Evolutionary conservation across 2,888 invertebrate genomes (phyloP).

Genomic region (Fragum sueziense): DNA sequence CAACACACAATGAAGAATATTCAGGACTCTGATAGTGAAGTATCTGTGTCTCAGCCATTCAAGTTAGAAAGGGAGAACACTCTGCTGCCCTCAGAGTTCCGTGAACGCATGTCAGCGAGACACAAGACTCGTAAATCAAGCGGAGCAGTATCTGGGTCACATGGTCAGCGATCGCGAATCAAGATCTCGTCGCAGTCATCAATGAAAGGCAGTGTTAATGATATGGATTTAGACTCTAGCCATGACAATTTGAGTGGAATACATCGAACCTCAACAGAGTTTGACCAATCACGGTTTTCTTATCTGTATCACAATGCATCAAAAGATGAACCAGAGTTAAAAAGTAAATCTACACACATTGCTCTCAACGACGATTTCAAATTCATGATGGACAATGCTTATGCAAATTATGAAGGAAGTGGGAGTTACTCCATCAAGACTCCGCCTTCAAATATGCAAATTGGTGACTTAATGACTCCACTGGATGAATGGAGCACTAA

Average conservation of each 20-base stretch:
- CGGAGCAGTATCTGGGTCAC: constrained; percentile 1
- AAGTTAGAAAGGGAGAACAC: constrained; percentile 57
- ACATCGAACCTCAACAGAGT: background rate
- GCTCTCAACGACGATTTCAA: constrained; percentile 46
- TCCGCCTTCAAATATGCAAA: constrained; percentile 56
- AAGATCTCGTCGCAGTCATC: background rate
- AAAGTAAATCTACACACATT: constrained; percentile 44
- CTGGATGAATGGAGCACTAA: constrained; percentile 58
- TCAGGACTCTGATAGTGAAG: constrained; percentile 31
- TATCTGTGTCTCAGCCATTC: constrained; percentile 42
- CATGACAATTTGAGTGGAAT: background rate
- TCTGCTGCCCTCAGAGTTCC: constrained; percentile 58
- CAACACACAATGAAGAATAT: constrained; percentile 44
- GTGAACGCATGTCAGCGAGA: constrained; percentile 51
- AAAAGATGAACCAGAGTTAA: constrained; percentile 25
- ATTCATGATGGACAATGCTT: constrained; percentile 53
- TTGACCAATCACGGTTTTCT: background rate
- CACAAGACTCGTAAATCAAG: constrained; percentile 43
- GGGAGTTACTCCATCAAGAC: constrained; percentile 39
- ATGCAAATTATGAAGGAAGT: constrained; percentile 38
- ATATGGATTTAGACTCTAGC: background rate
- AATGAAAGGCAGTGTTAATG: background rate
- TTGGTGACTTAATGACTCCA: constrained; percentile 64
- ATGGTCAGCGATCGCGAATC: background rate
- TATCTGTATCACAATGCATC: constrained; percentile 1